These are phyloP conservation scores for Bergia sp. DNA, from an alignment of 92 coral and sea anemone species.

Conservation along the genomic window DNA sequence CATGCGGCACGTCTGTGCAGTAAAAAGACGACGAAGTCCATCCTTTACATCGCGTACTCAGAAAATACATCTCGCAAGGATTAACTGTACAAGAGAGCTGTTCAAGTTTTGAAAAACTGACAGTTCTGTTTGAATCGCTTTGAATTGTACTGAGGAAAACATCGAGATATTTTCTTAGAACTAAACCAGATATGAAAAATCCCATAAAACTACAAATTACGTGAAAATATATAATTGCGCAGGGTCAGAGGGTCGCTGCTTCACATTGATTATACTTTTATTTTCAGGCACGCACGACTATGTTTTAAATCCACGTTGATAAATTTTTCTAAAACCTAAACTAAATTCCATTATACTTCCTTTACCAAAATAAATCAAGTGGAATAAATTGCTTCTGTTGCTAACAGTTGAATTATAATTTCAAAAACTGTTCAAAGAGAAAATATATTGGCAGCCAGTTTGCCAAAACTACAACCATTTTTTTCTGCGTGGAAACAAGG, in stretches of 20 bases:
- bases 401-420: too few relatives aligned
- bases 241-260: background rate
- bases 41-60: background rate
- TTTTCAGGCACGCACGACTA: too few relatives aligned
- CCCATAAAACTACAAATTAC: background rate
- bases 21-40: background rate
- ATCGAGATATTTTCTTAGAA: too few relatives aligned
- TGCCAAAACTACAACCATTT: background rate
- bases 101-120: background rate
- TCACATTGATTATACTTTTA: background rate
- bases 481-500: background rate
- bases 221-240: background rate
- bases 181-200: too few relatives aligned
- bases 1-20: background rate
- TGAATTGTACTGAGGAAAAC: background rate
- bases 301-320: background rate
- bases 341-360: background rate
- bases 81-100: too few relatives aligned
- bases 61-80: background rate
- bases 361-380: background rate
- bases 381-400: background rate
- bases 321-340: too few relatives aligned
- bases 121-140: background rate
- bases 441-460: too few relatives aligned
- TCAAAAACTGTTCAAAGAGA: background rate